Evolutionary conservation across 2,113 vertebrate species (phyloP).

Genomic region (Lepidothrix coronata): DNA sequence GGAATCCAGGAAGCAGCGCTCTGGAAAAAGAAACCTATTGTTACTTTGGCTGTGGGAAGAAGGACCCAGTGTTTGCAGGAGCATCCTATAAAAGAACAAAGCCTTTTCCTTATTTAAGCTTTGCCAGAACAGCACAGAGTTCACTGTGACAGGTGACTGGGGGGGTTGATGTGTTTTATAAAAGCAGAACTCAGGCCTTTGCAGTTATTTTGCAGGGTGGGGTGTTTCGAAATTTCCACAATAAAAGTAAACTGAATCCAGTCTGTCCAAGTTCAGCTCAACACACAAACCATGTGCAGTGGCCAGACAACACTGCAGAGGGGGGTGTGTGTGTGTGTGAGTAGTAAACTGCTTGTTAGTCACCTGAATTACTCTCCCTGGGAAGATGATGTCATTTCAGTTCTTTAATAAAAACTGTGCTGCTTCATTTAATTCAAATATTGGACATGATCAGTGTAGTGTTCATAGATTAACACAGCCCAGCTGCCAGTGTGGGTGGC

Average conservation of each 20-base stretch:
- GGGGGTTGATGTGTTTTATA: neutral
- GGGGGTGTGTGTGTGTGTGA: rapidly evolving
- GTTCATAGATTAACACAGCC: neutral
- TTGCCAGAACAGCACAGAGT: neutral
- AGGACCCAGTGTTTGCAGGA: neutral
- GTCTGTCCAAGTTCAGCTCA: neutral
- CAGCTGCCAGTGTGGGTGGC: neutral
- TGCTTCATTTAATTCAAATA: neutral
- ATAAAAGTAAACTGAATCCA: neutral
- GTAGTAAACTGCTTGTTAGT: neutral
- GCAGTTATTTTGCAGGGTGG: neutral
- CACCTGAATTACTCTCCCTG: neutral
- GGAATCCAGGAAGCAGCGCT: neutral
- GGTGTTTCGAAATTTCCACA: neutral
- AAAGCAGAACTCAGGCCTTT: neutral
- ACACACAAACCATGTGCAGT: neutral
- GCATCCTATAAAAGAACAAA: neutral
- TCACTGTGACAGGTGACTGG: neutral
- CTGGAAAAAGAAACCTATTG: neutral
- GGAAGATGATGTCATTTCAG: neutral
- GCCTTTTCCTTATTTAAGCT: neutral
- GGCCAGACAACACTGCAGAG: neutral
- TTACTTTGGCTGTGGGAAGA: neutral
- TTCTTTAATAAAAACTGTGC: neutral
- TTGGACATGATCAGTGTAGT: neutral